These are phyloP conservation scores for Conchocele bisecta DNA, from an alignment of 2,888 invertebrate genomes.

Conservation along the genomic window DNA sequence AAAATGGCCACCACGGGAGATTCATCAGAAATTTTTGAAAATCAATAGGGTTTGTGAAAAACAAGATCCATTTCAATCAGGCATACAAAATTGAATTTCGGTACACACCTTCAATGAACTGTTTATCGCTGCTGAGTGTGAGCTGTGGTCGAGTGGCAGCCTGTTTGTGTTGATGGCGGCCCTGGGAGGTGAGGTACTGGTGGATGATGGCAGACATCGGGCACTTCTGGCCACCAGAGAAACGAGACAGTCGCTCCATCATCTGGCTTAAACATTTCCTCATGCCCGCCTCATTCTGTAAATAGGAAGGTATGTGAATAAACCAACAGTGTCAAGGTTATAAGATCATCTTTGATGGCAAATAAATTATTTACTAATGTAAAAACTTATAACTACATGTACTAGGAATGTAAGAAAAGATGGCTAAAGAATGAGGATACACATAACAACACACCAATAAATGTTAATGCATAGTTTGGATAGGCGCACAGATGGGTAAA, in stretches of 20 bases:
- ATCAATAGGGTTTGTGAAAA: no score
- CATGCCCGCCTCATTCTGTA: conserved; percentile 53
- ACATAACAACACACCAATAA: background rate
- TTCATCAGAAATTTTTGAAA: no score
- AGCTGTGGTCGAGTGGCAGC: conserved; percentile 20
- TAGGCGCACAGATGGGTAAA: no score
- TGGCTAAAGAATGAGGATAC: background rate
- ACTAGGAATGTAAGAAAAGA: background rate
- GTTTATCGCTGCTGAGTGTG: conserved; percentile 3
- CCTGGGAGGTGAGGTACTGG: conserved; percentile 59
- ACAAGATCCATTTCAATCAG: no score
- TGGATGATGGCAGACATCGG: conserved; percentile 63
- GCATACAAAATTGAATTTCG: background rate
- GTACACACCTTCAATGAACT: conserved; percentile 37
- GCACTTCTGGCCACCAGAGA: conserved; percentile 61
- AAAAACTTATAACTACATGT: background rate
- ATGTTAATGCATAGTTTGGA: background rate
- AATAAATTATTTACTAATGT: no score
- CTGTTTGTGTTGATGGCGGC: conserved; percentile 3
- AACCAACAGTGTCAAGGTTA: no score
- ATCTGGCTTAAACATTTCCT: conserved; percentile 50
- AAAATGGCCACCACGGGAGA: no score
- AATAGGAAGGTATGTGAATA: no score
- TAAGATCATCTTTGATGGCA: no score
- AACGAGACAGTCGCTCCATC: conserved; percentile 57